Evolutionary conservation across 1,140 invertebrate species (phyloP), one percentile per base, ranked within the genome.

Genomic region (Pteromalus puparum): DNA sequence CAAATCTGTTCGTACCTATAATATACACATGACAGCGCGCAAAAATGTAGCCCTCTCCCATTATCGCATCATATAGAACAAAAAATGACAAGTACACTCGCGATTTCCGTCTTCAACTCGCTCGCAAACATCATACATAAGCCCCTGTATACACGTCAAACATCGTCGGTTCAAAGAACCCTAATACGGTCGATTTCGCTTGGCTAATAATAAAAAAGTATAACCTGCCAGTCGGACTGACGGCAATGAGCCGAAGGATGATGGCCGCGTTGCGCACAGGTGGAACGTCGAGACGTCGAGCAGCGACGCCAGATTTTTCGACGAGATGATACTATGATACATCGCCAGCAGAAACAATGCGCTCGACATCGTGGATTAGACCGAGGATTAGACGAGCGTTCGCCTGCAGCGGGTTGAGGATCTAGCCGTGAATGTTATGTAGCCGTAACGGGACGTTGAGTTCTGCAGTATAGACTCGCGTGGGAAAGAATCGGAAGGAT

Each of bases 141-240:
- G 38, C 38, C 38, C 21, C 53, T 15, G 30, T 15, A 61, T 61
- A 5, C 21, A 61, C 53, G 53, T 5, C 18, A n/a, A 34, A 30
- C 30, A 42, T 34, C 42, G 24, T 42, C 9, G 67, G 67, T 81
- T 81, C 79, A 81, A 81, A 15, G 68, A 72, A 81, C 79, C 15
- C 7, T 72, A 81, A 72, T 68, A 73, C 79, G 79, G 79, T 73
- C 68, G 79, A 81, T 81, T 81, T 81, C 79, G 30, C 79, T 81
- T 4, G 67, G 26, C n/a, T 12, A 21, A 67, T 53, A 10, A 7
- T 28, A 68, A 79, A 42, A 68, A 12, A 65, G 26, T 42, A 38
- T 18, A 79, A 24, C 21, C 12, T 18, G 38, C 13, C 46, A 61
- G 9, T 79, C 1, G 61, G n/a, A 68, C 38, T 24, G 10, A 0